phyloP scores from a whole-genome alignment of 2,113 vertebrate species.

The Pelecanus crispus region DNA sequence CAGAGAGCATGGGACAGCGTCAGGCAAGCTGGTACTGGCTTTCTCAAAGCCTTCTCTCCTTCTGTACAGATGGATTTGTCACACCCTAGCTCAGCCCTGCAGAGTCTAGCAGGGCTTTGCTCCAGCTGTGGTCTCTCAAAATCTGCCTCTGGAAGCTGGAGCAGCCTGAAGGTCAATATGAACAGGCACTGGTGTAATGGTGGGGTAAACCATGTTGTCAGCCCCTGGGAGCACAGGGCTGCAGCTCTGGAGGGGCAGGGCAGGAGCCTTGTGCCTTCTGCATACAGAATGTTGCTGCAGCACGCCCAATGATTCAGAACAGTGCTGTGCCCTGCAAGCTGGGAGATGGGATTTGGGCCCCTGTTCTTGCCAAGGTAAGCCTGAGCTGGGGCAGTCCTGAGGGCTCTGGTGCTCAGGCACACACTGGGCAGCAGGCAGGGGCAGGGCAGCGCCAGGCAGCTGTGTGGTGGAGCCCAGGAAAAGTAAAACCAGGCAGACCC shows the following conservation, averaged over 20 bases:
- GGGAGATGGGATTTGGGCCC: not conserved
- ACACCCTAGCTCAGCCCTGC: not conserved
- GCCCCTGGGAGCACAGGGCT: not conserved
- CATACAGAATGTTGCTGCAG: not conserved
- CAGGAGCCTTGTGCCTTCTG: not conserved
- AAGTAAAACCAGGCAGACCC: not conserved
- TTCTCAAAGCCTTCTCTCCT: not conserved
- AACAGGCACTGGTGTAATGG: not conserved
- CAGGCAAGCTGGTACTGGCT: not conserved
- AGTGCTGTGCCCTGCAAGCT: not conserved
- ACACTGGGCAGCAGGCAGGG: not conserved
- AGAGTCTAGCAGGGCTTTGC: not conserved
- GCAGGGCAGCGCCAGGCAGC: rapidly evolving
- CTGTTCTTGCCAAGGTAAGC: not conserved
- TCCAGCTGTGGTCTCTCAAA: not conserved
- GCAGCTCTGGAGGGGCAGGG: not conserved
- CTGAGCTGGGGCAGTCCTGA: not conserved
- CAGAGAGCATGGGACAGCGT: not conserved
- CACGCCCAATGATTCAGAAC: not conserved
- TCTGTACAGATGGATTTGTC: not conserved
- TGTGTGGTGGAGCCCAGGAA: not conserved
- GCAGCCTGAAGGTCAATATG: not conserved
- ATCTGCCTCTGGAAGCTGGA: not conserved
- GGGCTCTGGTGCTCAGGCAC: not conserved
- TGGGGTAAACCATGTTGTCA: not conserved